Conservation (phyloP, 2,113 vertebrate species). For the Bujurquina vittata region DNA sequence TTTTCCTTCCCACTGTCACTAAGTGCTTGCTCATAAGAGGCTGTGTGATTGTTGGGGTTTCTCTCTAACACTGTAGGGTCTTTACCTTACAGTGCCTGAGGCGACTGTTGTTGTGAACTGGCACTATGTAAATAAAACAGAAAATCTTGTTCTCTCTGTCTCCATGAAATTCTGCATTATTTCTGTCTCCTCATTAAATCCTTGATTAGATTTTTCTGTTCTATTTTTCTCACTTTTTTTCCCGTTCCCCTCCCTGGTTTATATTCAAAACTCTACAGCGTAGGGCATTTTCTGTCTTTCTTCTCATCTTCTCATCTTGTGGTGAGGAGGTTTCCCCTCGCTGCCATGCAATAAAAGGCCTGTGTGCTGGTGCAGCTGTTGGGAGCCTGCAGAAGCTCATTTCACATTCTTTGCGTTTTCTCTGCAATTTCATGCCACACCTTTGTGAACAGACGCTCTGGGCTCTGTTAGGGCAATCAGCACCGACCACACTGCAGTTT, state of each 20-base stretch:
- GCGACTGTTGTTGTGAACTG: too few species aligned
- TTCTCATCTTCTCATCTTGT: constrained; percentile 53
- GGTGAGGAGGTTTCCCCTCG: constrained; percentile 53
- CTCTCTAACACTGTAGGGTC: neutral
- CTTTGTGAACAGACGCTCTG: constrained; percentile 63
- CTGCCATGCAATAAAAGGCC: constrained; percentile 59
- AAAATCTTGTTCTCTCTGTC: neutral
- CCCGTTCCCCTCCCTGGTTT: neutral
- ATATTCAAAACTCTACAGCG: neutral
- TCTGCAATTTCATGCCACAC: constrained; percentile 72
- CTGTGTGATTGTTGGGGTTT: neutral
- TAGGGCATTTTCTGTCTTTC: constrained; percentile 10
- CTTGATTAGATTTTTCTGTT: neutral
- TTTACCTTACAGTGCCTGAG: neutral
- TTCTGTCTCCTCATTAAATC: neutral
- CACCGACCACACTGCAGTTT: constrained; percentile 54
- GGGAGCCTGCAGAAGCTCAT: constrained; percentile 63
- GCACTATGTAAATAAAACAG: too few species aligned
- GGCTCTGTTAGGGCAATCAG: constrained; percentile 73
- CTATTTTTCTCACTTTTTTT: constrained; percentile 10
- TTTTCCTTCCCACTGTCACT: too few species aligned
- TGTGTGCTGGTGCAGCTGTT: constrained; percentile 64
- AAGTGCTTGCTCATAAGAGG: too few species aligned
- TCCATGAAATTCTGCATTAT: neutral
- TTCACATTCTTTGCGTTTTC: constrained; percentile 65